Percentiles rank a stretch among this genome's conserved stretches.
These are phyloP conservation scores for Ptychodera flava DNA, from an alignment of 35 echinoderm and acorn worm species.

Conservation along the genomic window DNA sequence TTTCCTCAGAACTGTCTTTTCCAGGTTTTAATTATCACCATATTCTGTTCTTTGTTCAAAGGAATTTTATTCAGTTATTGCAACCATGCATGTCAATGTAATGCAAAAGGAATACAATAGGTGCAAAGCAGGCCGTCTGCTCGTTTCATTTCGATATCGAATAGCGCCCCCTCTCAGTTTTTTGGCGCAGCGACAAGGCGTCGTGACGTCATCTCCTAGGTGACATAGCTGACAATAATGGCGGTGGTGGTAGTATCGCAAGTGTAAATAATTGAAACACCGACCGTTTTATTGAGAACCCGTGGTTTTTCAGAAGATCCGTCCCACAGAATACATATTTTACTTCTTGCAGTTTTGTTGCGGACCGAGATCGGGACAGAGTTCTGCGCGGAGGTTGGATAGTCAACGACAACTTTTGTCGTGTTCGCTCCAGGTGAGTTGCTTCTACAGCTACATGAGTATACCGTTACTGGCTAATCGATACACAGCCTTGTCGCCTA, in stretches of 20 bases:
- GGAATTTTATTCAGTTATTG: no score
- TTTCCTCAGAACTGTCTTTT: no score
- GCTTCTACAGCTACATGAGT: no score
- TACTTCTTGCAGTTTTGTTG: background rate
- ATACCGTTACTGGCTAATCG: background rate
- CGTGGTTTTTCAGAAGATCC: background rate
- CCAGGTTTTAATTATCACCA: no score
- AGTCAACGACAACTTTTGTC: background rate
- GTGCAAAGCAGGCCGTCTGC: no score
- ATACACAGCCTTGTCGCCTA: background rate
- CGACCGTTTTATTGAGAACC: background rate
- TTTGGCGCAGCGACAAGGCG: no score
- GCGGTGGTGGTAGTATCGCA: background rate
- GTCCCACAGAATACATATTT: background rate
- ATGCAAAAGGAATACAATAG: no score
- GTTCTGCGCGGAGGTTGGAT: background rate
- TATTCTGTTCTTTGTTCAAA: no score
- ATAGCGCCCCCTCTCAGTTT: no score
- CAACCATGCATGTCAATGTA: no score
- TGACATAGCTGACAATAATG: constrained; percentile 1
- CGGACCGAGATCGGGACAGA: background rate
- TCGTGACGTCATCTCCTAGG: background rate
- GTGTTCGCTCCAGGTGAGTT: background rate
- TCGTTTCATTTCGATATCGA: no score
- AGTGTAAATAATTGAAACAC: background rate